Evolutionary conservation across 1,140 invertebrate species (phyloP).

Genomic region (Penaeus vannamei): DNA sequence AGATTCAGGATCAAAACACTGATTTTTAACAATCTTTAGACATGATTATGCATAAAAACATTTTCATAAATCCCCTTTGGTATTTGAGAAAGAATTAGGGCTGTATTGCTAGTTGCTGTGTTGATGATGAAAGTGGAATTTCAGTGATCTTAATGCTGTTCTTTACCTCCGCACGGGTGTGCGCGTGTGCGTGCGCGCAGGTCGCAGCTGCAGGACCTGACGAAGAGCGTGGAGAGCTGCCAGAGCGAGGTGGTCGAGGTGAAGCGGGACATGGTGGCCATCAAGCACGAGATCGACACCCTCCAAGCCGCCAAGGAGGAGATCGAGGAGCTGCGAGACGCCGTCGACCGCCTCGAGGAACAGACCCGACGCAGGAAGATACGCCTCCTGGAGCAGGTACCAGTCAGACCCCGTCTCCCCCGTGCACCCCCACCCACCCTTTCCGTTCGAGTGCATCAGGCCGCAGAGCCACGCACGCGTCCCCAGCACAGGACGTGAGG

Average conservation of each 20-base stretch:
- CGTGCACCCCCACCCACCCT: not conserved
- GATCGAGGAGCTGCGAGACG: constrained; percentile 91
- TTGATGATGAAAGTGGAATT: too few species aligned
- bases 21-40: too few species aligned
- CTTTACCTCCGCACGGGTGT: not conserved
- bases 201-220: constrained; percentile 90
- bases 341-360: constrained; percentile 90
- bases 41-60: too few species aligned
- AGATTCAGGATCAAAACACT: too few species aligned
- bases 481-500: too few species aligned
- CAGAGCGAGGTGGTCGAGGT: constrained; percentile 91
- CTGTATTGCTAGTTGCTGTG: too few species aligned
- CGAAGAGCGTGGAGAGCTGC: constrained; percentile 93
- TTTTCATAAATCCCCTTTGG: too few species aligned
- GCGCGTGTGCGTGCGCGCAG: constrained; percentile 71
- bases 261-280: constrained; percentile 93
- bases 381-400: constrained; percentile 89
- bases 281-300: constrained; percentile 92
- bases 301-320: constrained; percentile 95
- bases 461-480: not conserved
- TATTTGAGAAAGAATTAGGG: too few species aligned
- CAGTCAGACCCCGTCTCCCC: constrained; percentile 61
- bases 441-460: not conserved
- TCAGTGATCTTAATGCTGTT: too few species aligned
- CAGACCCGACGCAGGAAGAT: constrained; percentile 88